Conservation (phyloP, 2,888 invertebrate species). For the Drosophila kuntzei region DNA sequence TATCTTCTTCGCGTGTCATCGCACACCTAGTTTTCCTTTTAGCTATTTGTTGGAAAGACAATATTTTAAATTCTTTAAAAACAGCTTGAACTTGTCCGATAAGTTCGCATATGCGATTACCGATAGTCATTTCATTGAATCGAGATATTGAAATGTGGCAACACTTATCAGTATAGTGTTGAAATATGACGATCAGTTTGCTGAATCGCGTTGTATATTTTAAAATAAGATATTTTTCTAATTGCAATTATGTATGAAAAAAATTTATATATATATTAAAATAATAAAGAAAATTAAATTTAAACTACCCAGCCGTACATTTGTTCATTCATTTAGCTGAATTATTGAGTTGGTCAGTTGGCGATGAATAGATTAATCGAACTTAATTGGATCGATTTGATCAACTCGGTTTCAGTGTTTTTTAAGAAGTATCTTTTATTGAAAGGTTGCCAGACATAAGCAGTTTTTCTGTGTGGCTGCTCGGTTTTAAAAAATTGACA, state of each 20-base stretch:
- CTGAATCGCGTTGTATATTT: too few relatives aligned
- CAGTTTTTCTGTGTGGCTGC: too few relatives aligned
- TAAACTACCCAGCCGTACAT: neutral
- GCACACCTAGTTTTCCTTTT: neutral
- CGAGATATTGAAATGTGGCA: constrained; percentile 25
- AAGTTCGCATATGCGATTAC: neutral
- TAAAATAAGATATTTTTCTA: too few relatives aligned
- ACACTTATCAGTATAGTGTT: constrained; percentile 19
- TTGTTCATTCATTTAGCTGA: too few relatives aligned
- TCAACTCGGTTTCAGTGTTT: too few relatives aligned
- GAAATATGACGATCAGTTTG: neutral
- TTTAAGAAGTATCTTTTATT: too few relatives aligned
- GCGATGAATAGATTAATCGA: too few relatives aligned
- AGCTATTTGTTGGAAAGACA: neutral
- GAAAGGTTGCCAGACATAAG: too few relatives aligned
- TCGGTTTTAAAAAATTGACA: too few relatives aligned
- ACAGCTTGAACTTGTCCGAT: neutral
- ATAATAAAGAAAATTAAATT: neutral
- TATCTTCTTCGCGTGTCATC: constrained; percentile 51
- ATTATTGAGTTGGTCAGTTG: too few relatives aligned
- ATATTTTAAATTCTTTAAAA: constrained; percentile 20
- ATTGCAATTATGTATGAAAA: neutral
- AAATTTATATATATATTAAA: neutral
- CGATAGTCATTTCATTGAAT: neutral
- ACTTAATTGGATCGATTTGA: too few relatives aligned